phyloP scores from a whole-genome alignment of 53 echinoderm and acorn worm genomes.

The Temnopleurus reevesii region DNA sequence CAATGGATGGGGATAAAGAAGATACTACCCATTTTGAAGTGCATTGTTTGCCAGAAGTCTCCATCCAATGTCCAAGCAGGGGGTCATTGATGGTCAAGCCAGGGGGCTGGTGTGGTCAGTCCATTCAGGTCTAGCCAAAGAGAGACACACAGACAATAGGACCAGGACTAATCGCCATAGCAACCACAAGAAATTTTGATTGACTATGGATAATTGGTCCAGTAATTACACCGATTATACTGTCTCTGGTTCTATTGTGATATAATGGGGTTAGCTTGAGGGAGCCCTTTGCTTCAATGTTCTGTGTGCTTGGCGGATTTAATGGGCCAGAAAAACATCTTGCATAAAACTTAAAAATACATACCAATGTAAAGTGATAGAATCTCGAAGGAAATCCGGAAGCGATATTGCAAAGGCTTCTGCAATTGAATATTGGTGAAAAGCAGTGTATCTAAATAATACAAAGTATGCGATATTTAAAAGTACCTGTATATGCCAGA shows the following conservation, averaged over 20 bases:
- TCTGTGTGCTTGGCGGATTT: not conserved
- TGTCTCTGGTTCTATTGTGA: not conserved
- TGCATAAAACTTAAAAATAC: not conserved
- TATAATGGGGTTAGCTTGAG: not conserved
- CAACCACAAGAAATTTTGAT: slow-evolving; percentile 4
- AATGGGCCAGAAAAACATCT: not conserved
- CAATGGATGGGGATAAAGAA: not conserved
- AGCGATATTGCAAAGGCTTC: no score
- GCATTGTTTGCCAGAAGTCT: not conserved
- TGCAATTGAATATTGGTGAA: no score
- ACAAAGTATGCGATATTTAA: no score
- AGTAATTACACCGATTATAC: slow-evolving; percentile 27
- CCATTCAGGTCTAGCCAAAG: not conserved
- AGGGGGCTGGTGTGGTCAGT: not conserved
- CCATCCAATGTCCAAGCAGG: not conserved
- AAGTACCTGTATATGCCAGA: no score
- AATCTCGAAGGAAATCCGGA: no score
- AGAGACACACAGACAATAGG: not conserved
- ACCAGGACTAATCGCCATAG: slow-evolving; percentile 1
- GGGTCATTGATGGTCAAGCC: slow-evolving; percentile 27
- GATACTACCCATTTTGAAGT: not conserved
- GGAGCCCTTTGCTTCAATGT: not conserved
- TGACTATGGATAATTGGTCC: slow-evolving; percentile 32
- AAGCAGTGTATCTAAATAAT: no score
- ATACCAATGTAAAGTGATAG: no score